These are phyloP conservation scores for Sebastes iracundus DNA, from an alignment of 2,797 vertebrate genomes.

Conservation along the genomic window DNA sequence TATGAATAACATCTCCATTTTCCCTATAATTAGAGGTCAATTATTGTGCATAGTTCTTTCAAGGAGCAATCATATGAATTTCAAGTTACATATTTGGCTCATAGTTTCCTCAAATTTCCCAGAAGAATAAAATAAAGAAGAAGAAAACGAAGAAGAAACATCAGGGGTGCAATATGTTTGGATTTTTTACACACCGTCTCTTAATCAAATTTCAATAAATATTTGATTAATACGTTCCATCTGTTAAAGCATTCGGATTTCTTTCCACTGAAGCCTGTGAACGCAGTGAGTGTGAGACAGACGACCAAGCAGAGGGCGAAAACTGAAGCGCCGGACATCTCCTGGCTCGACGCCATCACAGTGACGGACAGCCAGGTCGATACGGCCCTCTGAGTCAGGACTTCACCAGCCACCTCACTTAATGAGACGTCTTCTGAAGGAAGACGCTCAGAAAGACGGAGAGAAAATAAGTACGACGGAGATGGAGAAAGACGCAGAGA, in stretches of 20 bases:
- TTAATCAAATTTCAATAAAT: not conserved
- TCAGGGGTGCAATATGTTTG: not conserved
- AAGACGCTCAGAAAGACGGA: not conserved
- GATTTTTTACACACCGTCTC: not conserved
- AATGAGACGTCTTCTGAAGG: not conserved
- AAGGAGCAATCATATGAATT: not conserved
- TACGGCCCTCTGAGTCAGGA: conserved; percentile 4
- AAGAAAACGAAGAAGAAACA: not conserved
- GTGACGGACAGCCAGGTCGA: not conserved
- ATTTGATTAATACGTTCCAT: not conserved
- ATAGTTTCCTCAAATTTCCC: not conserved
- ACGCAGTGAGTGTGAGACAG: too few species aligned
- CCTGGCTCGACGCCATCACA: not conserved
- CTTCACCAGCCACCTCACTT: not conserved
- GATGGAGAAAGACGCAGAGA: not conserved
- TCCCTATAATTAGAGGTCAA: not conserved
- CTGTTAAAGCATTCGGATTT: not conserved
- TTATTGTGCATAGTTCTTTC: not conserved
- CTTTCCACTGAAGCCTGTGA: not conserved
- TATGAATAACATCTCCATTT: not conserved
- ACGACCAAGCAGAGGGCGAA: not conserved
- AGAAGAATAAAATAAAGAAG: not conserved
- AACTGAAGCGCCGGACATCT: not conserved
- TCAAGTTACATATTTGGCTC: not conserved
- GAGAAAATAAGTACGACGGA: not conserved